A percentile compares a stretch with the other conserved stretches of the same genome.
Evolutionary conservation across 2,888 invertebrate species (phyloP).

Genomic region (Malacosoma neustria): DNA sequence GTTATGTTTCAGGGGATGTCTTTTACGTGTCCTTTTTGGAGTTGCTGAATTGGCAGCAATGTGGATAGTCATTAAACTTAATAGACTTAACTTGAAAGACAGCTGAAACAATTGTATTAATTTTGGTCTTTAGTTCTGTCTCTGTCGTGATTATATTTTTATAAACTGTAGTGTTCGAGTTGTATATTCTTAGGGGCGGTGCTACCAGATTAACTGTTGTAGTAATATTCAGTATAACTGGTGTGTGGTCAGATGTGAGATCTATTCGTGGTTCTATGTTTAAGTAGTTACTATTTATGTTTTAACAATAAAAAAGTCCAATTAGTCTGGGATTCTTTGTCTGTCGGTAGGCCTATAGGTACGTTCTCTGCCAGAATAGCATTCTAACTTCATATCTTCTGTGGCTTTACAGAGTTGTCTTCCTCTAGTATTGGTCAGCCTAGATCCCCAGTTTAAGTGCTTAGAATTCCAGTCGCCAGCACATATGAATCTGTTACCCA

Average conservation of each 20-base stretch:
- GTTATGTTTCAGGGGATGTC: slow-evolving; percentile 1
- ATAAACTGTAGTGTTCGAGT: slow-evolving; percentile 3
- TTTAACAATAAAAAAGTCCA: slow-evolving; percentile 15
- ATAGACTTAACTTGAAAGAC: slow-evolving; percentile 1
- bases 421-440: slow-evolving; percentile 3
- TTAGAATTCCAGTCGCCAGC: slow-evolving; percentile 9
- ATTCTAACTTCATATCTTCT: no score
- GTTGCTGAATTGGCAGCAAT: slow-evolving; percentile 1
- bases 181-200: slow-evolving; percentile 2
- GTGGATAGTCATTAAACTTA: slow-evolving; percentile 2
- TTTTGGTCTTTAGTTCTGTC: slow-evolving; percentile 1
- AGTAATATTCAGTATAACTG: slow-evolving; percentile 15
- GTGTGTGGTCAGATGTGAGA: slow-evolving; percentile 8
- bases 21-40: not conserved
- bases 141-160: slow-evolving; percentile 1
- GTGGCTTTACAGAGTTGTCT: slow-evolving; percentile 1
- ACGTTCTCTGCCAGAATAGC: slow-evolving; percentile 4
- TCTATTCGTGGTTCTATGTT: slow-evolving; percentile 12
- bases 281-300: slow-evolving; percentile 3
- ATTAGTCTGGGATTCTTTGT: slow-evolving; percentile 11
- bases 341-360: slow-evolving; percentile 15
- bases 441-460: slow-evolving; percentile 6
- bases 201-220: slow-evolving; percentile 1
- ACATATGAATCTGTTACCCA: slow-evolving; percentile 10
- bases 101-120: slow-evolving; percentile 1